These are phyloP conservation scores for Argyresthia albistria DNA, from an alignment of 2,888 invertebrate genomes.

Conservation along the genomic window DNA sequence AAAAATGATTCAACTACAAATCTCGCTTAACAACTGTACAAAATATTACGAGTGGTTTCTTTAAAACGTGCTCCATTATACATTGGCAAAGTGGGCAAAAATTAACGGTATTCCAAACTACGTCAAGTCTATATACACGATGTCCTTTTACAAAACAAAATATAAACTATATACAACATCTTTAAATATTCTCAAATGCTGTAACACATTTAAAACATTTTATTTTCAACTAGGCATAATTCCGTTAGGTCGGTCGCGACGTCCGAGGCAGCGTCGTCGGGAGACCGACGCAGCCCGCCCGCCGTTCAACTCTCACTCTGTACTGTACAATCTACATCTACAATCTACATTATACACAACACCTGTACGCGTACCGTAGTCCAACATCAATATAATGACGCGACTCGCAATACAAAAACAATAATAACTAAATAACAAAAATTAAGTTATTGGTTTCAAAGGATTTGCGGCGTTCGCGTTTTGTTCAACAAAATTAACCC, in stretches of 20 bases:
- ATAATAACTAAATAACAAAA: slow-evolving; percentile 6
- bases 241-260: slow-evolving; percentile 39
- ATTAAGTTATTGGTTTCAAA: slow-evolving; percentile 5
- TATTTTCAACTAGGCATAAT: slow-evolving; percentile 66
- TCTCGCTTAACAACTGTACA: slow-evolving; percentile 70
- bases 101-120: slow-evolving; percentile 37
- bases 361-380: no score
- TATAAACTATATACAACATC: slow-evolving; percentile 72
- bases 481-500: background rate
- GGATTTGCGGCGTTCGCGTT: background rate
- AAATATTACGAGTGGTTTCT: slow-evolving; percentile 67
- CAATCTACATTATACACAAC: background rate
- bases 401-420: slow-evolving; percentile 5
- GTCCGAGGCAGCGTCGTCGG: no score
- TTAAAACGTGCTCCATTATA: slow-evolving; percentile 52
- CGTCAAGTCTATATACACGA: slow-evolving; percentile 54
- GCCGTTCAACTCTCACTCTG: slow-evolving; percentile 9
- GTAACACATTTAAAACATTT: slow-evolving; percentile 72
- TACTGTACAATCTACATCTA: slow-evolving; percentile 21
- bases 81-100: slow-evolving; percentile 56
- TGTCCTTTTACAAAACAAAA: slow-evolving; percentile 62
- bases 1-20: slow-evolving; percentile 65
- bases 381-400: background rate
- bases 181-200: slow-evolving; percentile 72
- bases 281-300: background rate